Evolutionary conservation across 2,888 invertebrate species (phyloP), one percentile per base, ranked within the genome.

Genomic region (Pollenia angustigena): DNA sequence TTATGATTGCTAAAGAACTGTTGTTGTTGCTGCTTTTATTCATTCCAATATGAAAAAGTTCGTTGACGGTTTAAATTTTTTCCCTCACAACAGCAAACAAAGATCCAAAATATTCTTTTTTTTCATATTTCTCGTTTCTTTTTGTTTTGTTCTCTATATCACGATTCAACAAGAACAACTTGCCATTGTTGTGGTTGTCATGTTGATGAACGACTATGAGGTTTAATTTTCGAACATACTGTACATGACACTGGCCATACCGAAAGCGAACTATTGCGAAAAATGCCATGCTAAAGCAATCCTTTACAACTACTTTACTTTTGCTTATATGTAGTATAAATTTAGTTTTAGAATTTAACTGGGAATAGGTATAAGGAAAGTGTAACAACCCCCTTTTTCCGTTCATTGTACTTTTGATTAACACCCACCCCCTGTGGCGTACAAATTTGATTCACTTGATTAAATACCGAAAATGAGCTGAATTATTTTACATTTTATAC

Each of bases 21-120:
- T 23, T 68, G 48, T 66, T 40, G n/a, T 50, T 60, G 7, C 50
- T 18, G 48, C 58, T 52, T 42, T 23, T 60, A 44, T 40, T 32
- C 32, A 18, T 68, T 50, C 32, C 46, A 44, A 14, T 14, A 54
- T n/a, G 10, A 46, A 32, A 76, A 52, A 76, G 12, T 56, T 81
- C 9, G 9, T 52, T 68, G 52, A 8, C 60, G 66, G 32, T 72
- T 79, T 72, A 66, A 11, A 18, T 18, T 18, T 18, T 68, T 60
- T 18, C 11, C 54, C 46, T 74, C 52, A 42, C 66, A 72, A 71
- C 48, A 56, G 32, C 18, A 74, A 58, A 68, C 18, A 79, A 75
- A 87, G 87, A 81, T 88, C 76, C 78, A 72, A 80, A 81, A 75
- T 81, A 85, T 88, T 82, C 87, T 78, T 82, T 18, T 18, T 46